phyloP scores from a whole-genome alignment of 2,888 invertebrate species.

The Halocaridina rubra region DNA sequence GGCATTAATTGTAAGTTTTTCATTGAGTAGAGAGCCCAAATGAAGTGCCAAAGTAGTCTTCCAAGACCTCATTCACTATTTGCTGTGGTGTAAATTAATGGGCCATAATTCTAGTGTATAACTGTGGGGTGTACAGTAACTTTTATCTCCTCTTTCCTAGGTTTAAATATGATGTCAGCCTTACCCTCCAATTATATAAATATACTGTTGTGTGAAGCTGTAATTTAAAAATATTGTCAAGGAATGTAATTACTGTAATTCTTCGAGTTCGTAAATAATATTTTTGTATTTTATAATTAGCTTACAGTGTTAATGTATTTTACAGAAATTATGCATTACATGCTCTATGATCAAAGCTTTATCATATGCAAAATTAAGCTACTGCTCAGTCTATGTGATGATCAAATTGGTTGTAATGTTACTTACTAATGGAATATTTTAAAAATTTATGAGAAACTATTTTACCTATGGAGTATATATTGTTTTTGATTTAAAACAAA shows the following conservation, averaged over 20 bases:
- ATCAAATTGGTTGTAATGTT: too few relatives aligned
- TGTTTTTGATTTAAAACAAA: too few relatives aligned
- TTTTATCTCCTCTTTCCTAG: not conserved
- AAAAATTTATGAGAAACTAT: too few relatives aligned
- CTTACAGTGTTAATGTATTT: too few relatives aligned
- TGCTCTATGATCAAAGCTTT: not conserved
- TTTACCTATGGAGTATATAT: too few relatives aligned
- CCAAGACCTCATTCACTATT: not conserved
- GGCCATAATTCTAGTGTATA: not conserved
- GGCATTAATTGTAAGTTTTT: not conserved
- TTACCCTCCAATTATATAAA: not conserved
- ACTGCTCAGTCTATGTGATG: too few relatives aligned
- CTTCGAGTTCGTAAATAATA: not conserved
- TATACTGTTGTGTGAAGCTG: not conserved
- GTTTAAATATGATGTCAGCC: not conserved
- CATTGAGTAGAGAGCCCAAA: not conserved
- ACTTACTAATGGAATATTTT: too few relatives aligned
- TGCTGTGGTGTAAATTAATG: not conserved
- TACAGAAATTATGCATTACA: too few relatives aligned
- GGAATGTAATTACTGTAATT: too few relatives aligned
- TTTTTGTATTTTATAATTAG: not conserved
- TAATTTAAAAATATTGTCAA: not conserved
- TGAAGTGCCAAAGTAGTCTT: conserved; percentile 34
- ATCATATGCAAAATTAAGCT: too few relatives aligned
- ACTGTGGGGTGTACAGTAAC: not conserved